Percentiles rank a stretch among this genome's conserved stretches.
phyloP scores from a whole-genome alignment of 2,113 vertebrate genomes.

The Saccopteryx leptura region DNA sequence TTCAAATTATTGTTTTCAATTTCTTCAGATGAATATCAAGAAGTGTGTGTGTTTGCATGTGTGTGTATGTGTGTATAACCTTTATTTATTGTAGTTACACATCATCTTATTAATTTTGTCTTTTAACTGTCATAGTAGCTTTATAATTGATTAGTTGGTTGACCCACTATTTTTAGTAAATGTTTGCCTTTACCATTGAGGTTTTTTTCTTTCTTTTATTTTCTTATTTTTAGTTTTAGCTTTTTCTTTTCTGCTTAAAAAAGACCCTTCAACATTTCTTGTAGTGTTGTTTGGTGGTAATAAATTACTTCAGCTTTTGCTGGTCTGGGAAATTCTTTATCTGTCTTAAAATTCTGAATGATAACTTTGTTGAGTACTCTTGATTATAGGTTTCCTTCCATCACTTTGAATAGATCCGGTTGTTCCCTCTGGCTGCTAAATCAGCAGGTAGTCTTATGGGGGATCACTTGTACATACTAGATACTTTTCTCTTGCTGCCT shows the following conservation, averaged over 20 bases:
- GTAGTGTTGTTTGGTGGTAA: background rate
- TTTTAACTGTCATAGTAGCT: background rate
- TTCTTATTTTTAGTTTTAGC: background rate
- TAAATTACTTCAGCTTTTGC: background rate
- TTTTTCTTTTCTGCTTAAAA: background rate
- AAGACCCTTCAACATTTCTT: background rate
- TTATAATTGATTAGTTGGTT: background rate
- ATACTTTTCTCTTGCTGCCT: background rate
- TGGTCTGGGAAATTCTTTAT: background rate
- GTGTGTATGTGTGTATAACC: background rate
- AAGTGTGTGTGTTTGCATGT: background rate
- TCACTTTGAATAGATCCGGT: background rate
- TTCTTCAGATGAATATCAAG: background rate
- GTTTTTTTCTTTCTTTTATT: background rate
- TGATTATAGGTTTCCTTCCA: background rate
- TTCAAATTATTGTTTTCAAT: background rate
- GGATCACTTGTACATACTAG: background rate
- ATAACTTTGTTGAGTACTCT: background rate
- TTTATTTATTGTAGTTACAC: background rate
- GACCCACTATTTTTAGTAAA: background rate
- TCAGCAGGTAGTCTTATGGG: background rate
- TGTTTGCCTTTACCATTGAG: background rate
- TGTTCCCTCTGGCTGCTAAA: background rate
- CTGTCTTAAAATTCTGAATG: background rate
- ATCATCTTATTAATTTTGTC: background rate